Evolutionary conservation across 2,113 vertebrate species (phyloP), one percentile per base, ranked within the genome.

Genomic region (Calonectris borealis): DNA sequence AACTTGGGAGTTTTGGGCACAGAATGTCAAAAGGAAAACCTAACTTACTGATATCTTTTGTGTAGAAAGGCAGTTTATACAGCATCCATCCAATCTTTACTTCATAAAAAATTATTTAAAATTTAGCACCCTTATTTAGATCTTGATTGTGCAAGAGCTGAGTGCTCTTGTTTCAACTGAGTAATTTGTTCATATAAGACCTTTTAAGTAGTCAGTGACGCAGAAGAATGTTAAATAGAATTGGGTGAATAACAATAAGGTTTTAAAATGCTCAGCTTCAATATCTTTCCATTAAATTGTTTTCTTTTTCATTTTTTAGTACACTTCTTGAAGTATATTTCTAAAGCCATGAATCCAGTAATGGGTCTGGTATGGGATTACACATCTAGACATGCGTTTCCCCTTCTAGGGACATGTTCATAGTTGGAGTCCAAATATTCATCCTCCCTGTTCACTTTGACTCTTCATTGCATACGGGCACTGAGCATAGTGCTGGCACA

Each of bases 201-300:
- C 86, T 96, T 93, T 49, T 94, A 92, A 96, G 73, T 94, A 92
- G 95, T 91, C 93, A 85, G 58, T 91, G 90, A 86, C 65, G 91
- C 77, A 92, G 88, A 96, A 86, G 72, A 86, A 83, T 94, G 57
- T 95, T 95, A 79, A 93, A 87, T 83, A 96, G 95, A 95, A 94
- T 58, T 86, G 92, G 17, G 81, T 94, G 92, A 92, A 86, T 95
- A 93, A 86, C 90, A 95, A 82, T 57, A 89, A 65, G 57, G 19
- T 75, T 94, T 92, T 82, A 19, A 95, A 95, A 93, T 72, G 72
- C 61, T 93, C 61, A 57, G 55, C 61, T 91, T 97, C 70, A 89
- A 1, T 84, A 7, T 79, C 79, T 94, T 94, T 94, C 77, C 69
- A 84, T 96, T 84, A 79, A 84, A 88, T 90, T 86, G 64, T 86